Base-by-base conservation (phyloP, 2,797 vertebrate species). In the Siniperca undulata region DNA sequence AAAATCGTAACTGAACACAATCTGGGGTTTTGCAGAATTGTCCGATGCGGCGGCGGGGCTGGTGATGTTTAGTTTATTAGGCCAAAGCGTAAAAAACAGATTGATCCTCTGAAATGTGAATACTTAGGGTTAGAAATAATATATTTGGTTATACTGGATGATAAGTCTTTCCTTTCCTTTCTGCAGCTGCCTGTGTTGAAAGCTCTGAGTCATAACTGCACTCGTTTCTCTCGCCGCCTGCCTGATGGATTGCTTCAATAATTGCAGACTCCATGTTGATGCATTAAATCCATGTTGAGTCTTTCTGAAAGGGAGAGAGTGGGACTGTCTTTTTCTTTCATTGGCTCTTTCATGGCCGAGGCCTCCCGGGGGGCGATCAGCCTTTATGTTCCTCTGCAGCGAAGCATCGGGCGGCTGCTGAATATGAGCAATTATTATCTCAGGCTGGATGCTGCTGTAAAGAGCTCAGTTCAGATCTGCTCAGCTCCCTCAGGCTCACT, bases 241-340 rank as follows among this genome's bases (percentile, higher is more conserved):
- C 40, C 78, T 56, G 84, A 89, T 69, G 75, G 78, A 77, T 74
- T 4, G 19, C 74, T 53, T 56, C 69, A 42, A 59, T 88, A 79
- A 88, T 83, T 81, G 81, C 77, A 64, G 86, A 68, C 86, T 91
- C 84, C 46, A 22, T 76, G 80, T 77, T 82, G 88, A 78, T 7
- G 83, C 81, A 85, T 84, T 87, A 76, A 87, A 80, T 67, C 84
- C 75, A 60, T 75, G 81, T 50, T 20, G 83, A 87, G 82, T 84
- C 69, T 78, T 38, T 80, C 20, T 85, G 76, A 81, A 87, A 82
- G 79, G 20, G 4, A 27, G 60, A 38, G 72, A 58, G 59, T 2
- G 83, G 58, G 65, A 30, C 50, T 13, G 58, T 74, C 53, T 53
- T 65, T 66, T 71, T 70, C 78, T 85, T 79, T 83, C 83, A 60